Evolutionary conservation across 2,797 vertebrate genomes (phyloP), one percentile per base, ranked within the genome.

Genomic region (Acropternis orthonyx): DNA sequence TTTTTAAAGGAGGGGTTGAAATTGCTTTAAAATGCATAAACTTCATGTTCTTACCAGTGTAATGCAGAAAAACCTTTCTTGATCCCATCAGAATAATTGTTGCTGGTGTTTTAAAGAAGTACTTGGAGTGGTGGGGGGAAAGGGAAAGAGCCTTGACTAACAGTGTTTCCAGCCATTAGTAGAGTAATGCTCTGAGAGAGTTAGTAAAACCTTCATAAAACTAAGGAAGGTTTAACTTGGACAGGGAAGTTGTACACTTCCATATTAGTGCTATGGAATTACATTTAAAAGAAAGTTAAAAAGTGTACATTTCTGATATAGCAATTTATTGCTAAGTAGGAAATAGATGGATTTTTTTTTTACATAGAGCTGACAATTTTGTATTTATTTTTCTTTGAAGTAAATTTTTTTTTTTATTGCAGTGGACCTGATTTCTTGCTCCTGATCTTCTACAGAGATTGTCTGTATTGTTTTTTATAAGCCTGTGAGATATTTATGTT

Each of bases 301-400:
- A 69, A 67, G 4, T 59, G 6, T 34, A 2, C 8, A 9, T 46
- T 88, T 59, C 55, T 89, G 44, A 4, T 65, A 4, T 7, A 23
- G 36, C 23, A 59, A 18, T 91, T 39, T 26, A 46, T 62, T 79
- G 52, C 8, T 51, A 27, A 44, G 22, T 32, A 14, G 39, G 48
- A 91, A 62, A 63, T 18, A 39, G 8, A 15, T 71, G 52, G 28
- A 1, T 59, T 24, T 5, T 24, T 24, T 48, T 24, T 55, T 83
- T 26, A 55, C 0, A 0, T 37, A 15, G 9, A 48, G 20, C 7
- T 68, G 49, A 34, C 5, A 17, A 12, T 18, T 76, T n/a, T 48
- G 4, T 26, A 3, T 43, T n/a, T 26, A 15, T 52, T 37, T 63
- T 76, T 84, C 56, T 26, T 23, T 21, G 18, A 58, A 61, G 14